Conservation (phyloP, 2,888 invertebrate genomes). For the Eupithecia subumbrata region DNA sequence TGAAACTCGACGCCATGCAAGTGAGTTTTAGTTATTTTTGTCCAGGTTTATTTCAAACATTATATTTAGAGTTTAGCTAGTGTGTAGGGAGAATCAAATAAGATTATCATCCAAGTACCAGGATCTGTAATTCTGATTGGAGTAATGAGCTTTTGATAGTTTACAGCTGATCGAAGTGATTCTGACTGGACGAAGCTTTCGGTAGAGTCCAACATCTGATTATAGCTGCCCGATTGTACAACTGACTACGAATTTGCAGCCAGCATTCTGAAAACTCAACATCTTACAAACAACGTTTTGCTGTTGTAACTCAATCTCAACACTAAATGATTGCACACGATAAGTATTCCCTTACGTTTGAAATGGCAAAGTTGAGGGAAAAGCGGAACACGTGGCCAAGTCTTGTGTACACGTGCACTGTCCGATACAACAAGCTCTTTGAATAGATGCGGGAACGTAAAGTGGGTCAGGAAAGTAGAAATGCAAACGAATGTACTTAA, state of each 20-base stretch:
- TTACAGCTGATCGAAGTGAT: too few species aligned
- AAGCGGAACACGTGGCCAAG: conserved; percentile 28
- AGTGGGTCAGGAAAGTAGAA: conserved; percentile 27
- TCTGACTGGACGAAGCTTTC: not conserved
- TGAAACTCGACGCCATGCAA: too few species aligned
- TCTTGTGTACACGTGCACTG: conserved; percentile 31
- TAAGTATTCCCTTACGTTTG: not conserved
- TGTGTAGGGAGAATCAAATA: too few species aligned
- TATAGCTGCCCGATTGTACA: not conserved
- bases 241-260: not conserved
- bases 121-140: too few species aligned
- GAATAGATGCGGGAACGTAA: conserved; percentile 28
- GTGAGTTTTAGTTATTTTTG: too few species aligned
- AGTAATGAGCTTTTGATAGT: too few species aligned
- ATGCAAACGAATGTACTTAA: conserved; percentile 8
- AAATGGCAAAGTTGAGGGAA: conserved; percentile 22
- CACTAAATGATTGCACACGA: not conserved
- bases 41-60: too few species aligned
- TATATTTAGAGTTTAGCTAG: too few species aligned
- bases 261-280: not conserved
- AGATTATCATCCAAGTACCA: too few species aligned
- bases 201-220: not conserved
- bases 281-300: not conserved
- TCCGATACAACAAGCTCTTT: conserved; percentile 31
- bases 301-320: not conserved